Conservation (phyloP, 2,113 vertebrate species). For the Poeciliopsis retropinna region DNA sequence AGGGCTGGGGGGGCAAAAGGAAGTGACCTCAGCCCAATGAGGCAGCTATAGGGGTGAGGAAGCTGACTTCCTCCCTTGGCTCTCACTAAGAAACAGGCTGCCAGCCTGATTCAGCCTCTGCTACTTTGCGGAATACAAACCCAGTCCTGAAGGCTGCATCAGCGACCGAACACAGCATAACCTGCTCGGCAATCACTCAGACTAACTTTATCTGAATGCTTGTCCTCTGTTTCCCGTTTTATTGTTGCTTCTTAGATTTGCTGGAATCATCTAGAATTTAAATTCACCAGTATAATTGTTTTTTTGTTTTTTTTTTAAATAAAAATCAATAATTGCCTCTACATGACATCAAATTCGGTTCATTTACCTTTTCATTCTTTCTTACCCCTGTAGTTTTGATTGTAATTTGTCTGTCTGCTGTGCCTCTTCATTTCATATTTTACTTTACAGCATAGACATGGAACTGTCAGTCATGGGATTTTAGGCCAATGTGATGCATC, state of each 20-base stretch:
- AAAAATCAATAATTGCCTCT: neutral
- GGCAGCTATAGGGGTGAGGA: slow-evolving; percentile 90
- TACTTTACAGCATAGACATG: neutral
- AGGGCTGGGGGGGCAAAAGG: slow-evolving; percentile 90
- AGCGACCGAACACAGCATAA: slow-evolving; percentile 37
- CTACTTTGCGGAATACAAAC: slow-evolving; percentile 74
- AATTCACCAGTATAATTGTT: no score
- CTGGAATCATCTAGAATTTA: neutral
- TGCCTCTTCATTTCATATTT: neutral
- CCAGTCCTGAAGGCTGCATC: slow-evolving; percentile 39
- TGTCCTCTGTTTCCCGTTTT: neutral
- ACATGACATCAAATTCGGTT: neutral
- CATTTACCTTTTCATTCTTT: neutral
- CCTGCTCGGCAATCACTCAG: slow-evolving; percentile 27
- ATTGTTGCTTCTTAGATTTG: neutral
- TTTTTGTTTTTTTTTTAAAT: no score
- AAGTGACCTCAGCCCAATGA: slow-evolving; percentile 96
- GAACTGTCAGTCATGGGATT: neutral
- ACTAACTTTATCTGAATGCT: neutral
- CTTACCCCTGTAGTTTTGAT: neutral
- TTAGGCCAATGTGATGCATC: neutral
- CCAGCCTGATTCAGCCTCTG: slow-evolving; percentile 86
- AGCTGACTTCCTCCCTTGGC: slow-evolving; percentile 94
- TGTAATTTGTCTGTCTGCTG: neutral
- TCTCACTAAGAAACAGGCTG: slow-evolving; percentile 93